Evolutionary conservation across 2,797 vertebrate species (phyloP).

Genomic region (Acanthornis magna): DNA sequence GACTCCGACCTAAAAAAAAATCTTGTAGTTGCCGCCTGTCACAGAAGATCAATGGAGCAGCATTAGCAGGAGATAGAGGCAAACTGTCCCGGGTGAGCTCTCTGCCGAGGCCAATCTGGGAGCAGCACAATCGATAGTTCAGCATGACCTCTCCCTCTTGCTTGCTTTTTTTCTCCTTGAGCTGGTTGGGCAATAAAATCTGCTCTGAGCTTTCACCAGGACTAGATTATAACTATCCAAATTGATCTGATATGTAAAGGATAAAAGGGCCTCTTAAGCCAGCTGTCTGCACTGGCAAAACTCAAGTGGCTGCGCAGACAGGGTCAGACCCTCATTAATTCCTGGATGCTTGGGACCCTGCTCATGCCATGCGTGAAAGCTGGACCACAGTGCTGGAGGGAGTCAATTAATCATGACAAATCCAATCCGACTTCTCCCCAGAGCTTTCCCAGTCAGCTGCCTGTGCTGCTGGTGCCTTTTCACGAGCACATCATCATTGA

Average conservation of each 20-base stretch:
- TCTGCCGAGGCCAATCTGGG: background rate
- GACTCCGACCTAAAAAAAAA: constrained; percentile 15
- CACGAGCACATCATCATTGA: fast-evolving
- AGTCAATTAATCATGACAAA: constrained; percentile 22
- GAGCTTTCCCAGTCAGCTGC: background rate
- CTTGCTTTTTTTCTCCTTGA: constrained; percentile 33
- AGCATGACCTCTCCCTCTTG: constrained; percentile 43
- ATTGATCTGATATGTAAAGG: constrained; percentile 41
- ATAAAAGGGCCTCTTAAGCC: constrained; percentile 20
- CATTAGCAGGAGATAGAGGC: constrained; percentile 15
- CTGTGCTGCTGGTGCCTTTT: background rate
- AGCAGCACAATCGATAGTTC: constrained; percentile 49
- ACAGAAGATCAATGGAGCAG: constrained; percentile 36
- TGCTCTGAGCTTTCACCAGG: constrained; percentile 4
- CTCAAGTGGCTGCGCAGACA: background rate
- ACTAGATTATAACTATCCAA: constrained; percentile 23
- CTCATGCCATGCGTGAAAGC: background rate
- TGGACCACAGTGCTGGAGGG: background rate
- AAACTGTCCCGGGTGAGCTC: constrained; percentile 5
- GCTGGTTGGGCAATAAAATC: constrained; percentile 15
- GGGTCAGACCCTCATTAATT: constrained; percentile 43
- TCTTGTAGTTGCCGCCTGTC: background rate
- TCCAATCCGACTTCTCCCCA: background rate
- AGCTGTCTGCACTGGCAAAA: background rate
- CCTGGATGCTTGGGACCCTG: background rate